phyloP scores from a whole-genome alignment of 2,797 vertebrate species.

The Chiroxiphia lanceolata region DNA sequence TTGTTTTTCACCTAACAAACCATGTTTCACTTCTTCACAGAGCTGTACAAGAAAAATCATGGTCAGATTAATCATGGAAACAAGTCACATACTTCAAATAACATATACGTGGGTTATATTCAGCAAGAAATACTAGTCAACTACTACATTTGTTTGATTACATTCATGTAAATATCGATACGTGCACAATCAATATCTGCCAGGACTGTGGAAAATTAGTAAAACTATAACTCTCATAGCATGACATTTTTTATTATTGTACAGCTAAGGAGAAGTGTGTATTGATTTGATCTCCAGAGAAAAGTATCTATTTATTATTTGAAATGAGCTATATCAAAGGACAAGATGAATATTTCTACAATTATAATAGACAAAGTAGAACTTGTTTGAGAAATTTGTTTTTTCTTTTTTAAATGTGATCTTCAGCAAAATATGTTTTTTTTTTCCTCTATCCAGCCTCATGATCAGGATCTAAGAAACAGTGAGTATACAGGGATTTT shows the following conservation, averaged over 20 bases:
- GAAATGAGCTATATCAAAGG: constrained; percentile 22
- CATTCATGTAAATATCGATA: neutral
- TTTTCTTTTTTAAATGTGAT: neutral
- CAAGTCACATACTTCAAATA: neutral
- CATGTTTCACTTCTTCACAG: neutral
- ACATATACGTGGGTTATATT: neutral
- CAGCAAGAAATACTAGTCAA: neutral
- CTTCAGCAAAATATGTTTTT: neutral
- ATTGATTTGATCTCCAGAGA: neutral
- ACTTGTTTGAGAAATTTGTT: neutral
- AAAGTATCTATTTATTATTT: constrained; percentile 18
- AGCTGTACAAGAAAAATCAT: neutral
- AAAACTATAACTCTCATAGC: neutral
- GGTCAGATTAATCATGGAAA: neutral
- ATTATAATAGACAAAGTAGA: neutral
- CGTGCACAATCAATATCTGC: neutral
- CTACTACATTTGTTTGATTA: neutral
- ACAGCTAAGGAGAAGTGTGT: neutral
- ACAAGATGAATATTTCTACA: neutral
- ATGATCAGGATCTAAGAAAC: neutral
- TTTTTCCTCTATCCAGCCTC: neutral
- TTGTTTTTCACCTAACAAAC: neutral
- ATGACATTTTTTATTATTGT: neutral
- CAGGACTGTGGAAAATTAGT: constrained; percentile 5
- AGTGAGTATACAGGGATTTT: neutral